Evolutionary conservation across 2,113 vertebrate genomes (phyloP).

Genomic region (Mormyrus iriodes): DNA sequence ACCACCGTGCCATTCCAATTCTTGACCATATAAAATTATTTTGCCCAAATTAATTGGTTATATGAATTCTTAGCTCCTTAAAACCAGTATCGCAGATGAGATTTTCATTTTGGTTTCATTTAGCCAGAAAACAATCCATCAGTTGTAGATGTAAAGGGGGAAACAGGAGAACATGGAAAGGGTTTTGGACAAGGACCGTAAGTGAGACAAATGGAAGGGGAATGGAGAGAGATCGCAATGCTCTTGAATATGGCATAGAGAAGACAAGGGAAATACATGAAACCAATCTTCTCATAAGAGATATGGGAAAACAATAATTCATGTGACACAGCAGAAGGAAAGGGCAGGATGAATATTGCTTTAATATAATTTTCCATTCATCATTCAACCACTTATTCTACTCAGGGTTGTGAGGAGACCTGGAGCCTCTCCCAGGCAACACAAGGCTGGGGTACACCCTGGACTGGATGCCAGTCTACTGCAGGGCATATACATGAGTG

Average conservation of each 20-base stretch:
- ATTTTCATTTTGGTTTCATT: background rate
- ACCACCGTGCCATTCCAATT: background rate
- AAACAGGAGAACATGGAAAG: background rate
- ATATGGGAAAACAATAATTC: background rate
- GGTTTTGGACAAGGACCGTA: background rate
- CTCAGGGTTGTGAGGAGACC: background rate
- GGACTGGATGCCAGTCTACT: background rate
- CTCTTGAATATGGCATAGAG: background rate
- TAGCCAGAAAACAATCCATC: background rate
- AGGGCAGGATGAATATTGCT: background rate
- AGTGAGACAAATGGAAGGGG: background rate
- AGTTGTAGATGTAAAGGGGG: background rate
- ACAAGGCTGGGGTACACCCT: background rate
- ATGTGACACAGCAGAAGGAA: background rate
- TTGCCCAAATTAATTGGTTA: background rate
- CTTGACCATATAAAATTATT: background rate
- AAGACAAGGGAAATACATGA: background rate
- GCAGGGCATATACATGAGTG: background rate
- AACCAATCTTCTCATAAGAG: background rate
- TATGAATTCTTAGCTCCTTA: background rate
- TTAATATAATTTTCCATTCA: background rate
- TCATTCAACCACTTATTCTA: background rate
- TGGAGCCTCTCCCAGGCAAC: background rate
- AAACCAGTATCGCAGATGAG: background rate
- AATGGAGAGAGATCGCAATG: background rate